Percentiles rank a stretch among this genome's conserved stretches.
phyloP scores from a whole-genome alignment of 1,140 invertebrate genomes.

The Heliconius nattereri region DNA sequence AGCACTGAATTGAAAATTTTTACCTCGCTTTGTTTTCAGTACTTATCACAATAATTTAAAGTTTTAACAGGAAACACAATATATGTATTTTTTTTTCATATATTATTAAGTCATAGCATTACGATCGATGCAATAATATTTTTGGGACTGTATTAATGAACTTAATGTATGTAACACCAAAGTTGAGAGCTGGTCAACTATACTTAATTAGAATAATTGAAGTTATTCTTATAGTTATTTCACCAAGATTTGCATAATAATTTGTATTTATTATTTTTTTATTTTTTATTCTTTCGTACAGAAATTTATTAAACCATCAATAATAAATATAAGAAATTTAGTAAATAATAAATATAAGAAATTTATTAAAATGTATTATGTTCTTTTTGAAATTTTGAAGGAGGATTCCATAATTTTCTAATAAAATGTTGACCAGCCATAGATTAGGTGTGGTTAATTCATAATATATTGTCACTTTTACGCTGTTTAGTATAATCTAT shows the following conservation, averaged over 20 bases:
- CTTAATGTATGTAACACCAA: constrained; percentile 25
- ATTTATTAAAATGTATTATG: background rate
- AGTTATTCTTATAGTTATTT: background rate
- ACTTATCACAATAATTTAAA: constrained; percentile 46
- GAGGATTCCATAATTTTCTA: background rate
- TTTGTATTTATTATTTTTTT: background rate
- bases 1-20: constrained; percentile 13
- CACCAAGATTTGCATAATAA: no score
- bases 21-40: constrained; percentile 36
- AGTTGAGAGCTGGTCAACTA: constrained; percentile 25
- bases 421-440: background rate
- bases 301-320: no score
- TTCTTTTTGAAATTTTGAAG: background rate
- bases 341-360: background rate
- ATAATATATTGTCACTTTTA: constrained; percentile 12
- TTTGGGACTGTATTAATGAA: constrained; percentile 34
- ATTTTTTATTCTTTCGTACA: no score
- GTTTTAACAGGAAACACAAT: constrained; percentile 15
- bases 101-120: constrained; percentile 27
- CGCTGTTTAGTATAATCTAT: constrained; percentile 23
- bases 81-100: background rate
- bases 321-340: no score
- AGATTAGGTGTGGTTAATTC: constrained; percentile 23
- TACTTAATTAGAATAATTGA: background rate
- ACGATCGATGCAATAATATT: constrained; percentile 35